Evolutionary conservation across 35 echinoderm and acorn worm genomes (phyloP), one percentile per base, ranked within the genome.

Genomic region (Diadema setosum): DNA sequence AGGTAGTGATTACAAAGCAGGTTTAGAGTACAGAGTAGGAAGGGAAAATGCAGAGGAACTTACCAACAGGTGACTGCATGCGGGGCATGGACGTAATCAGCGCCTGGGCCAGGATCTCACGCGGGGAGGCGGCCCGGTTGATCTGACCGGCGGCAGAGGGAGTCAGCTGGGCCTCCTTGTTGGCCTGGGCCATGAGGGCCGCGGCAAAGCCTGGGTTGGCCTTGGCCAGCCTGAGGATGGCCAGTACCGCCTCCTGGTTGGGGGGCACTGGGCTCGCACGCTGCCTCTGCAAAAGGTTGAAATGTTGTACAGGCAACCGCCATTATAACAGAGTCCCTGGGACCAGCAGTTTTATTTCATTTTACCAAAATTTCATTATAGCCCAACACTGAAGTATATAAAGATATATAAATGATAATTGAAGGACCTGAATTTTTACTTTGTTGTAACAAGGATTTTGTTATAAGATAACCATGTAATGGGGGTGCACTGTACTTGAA

Each of bases 181-280:
- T 78, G 2, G 78, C 88, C 40, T 69, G 87, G 3, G 78, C 63
- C 32, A 90, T 83, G 21, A 89, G 36, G 24, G 86, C 87, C 23
- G 82, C 81, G 24, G 81, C 93, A 58, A 91, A 65, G 60, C 83
- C 83, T 25, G 93, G 93, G 81, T 95, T 95, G 15, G 70, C 78
- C 7, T 75, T 65, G 16, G 93, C 93, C 8, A 91, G 93, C 29
- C 86, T 85, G 24, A 95, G 82, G 43, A 95, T 46, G 83, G 88
- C 80, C 11, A 84, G 45, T 1, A 95, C 41, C 0, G 84, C 80
- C 84, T 95, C 93, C 46, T 90, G 93, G 46, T 91, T 90, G 87
- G 87, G 40, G 0, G 83, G 93, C 35, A 74, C 41, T 2, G 61
- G 82, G 25, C 85, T 82, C 33, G 84, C 73, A 78, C 73, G 73